Conservation (phyloP, 2,113 vertebrate species). For the Corythornis vintsioides region DNA sequence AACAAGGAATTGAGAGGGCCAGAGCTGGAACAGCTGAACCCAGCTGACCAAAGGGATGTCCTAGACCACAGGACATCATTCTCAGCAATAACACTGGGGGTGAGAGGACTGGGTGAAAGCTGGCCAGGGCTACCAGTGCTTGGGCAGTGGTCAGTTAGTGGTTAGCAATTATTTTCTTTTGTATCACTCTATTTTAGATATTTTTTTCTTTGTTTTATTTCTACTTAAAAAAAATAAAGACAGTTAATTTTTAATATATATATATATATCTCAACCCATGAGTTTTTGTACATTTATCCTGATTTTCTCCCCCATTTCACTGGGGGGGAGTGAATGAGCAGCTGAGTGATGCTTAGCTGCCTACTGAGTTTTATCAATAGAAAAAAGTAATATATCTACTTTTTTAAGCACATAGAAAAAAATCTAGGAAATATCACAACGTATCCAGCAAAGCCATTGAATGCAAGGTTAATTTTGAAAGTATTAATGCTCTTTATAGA, state of each 20-base stretch:
- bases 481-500: not conserved
- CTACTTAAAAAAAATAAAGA: no score
- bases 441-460: not conserved
- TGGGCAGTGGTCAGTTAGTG: rapidly evolving
- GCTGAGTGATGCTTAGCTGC: not conserved
- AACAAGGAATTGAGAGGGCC: not conserved
- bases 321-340: not conserved
- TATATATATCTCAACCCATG: not conserved
- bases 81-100: not conserved
- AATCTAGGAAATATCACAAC: not conserved
- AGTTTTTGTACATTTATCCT: not conserved
- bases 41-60: not conserved
- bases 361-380: not conserved
- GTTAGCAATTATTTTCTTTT: not conserved
- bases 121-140: rapidly evolving
- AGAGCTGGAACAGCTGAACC: not conserved
- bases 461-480: not conserved
- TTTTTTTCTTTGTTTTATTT: no score
- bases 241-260: no score
- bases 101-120: not conserved
- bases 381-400: not conserved
- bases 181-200: not conserved
- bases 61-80: not conserved
- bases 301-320: not conserved
- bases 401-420: not conserved